These are phyloP conservation scores for Heterohyrax brucei DNA, from an alignment of 2,797 vertebrate genomes.

Conservation along the genomic window DNA sequence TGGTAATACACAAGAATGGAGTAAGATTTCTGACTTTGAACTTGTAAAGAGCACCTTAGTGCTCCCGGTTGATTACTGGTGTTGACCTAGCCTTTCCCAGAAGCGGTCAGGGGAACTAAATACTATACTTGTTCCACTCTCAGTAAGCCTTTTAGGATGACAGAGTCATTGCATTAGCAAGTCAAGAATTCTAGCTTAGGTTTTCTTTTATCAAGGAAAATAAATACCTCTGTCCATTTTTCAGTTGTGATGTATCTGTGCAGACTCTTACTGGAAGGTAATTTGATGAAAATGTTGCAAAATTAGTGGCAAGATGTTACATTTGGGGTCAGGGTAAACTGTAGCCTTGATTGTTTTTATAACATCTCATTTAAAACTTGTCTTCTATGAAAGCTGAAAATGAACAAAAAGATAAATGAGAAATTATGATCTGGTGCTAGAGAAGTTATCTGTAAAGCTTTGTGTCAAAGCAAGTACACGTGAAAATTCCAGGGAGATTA, in stretches of 20 bases:
- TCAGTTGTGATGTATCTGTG: not conserved
- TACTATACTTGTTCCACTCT: not conserved
- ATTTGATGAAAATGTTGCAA: constrained; percentile 48
- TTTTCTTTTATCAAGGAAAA: not conserved
- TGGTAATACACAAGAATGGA: not conserved
- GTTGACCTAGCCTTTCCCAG: not conserved
- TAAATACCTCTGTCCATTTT: not conserved
- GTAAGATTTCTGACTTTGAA: not conserved
- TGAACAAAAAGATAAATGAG: constrained; percentile 41
- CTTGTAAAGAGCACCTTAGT: not conserved
- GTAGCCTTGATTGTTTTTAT: not conserved
- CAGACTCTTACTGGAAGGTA: not conserved
- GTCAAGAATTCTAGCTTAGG: not conserved
- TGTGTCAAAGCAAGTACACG: constrained; percentile 43
- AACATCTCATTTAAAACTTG: not conserved
- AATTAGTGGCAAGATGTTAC: constrained; percentile 7
- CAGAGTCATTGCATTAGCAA: constrained; percentile 25
- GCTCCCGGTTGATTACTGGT: not conserved
- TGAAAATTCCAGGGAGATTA: not conserved
- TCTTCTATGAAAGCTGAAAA: constrained; percentile 76
- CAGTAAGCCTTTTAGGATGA: not conserved
- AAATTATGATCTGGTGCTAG: constrained; percentile 1
- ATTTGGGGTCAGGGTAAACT: not conserved
- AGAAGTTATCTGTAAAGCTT: constrained; percentile 49
- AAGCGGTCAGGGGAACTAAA: not conserved